Percentiles rank a stretch among this genome's conserved stretches.
Conservation (phyloP, 2,888 invertebrate species). For the Penaeus monodon region DNA sequence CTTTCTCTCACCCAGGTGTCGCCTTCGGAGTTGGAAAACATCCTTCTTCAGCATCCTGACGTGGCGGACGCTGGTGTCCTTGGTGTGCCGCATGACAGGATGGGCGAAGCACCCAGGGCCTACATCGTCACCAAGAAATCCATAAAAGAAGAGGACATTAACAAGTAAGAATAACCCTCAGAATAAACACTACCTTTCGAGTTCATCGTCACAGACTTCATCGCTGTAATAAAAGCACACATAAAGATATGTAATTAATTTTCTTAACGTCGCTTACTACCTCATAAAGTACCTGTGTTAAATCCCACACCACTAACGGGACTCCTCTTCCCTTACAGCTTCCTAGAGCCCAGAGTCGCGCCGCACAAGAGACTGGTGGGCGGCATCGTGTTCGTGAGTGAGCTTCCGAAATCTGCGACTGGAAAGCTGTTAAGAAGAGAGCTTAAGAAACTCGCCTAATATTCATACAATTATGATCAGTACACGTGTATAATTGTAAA, state of each 20-base stretch:
- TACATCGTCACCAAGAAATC: slow-evolving; percentile 28
- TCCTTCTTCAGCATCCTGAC: slow-evolving; percentile 27
- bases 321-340: no score
- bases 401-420: slow-evolving; percentile 81
- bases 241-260: no score
- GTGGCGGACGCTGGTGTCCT: slow-evolving; percentile 45
- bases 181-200: background rate
- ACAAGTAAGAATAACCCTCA: background rate
- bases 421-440: slow-evolving; percentile 83
- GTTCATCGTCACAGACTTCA: no score
- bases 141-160: no score
- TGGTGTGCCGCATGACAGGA: slow-evolving; percentile 35
- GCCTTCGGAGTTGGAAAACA: slow-evolving; percentile 49
- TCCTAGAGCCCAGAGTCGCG: background rate
- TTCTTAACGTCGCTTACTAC: no score
- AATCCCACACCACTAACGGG: no score
- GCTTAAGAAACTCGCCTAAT: slow-evolving; percentile 68
- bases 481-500: background rate
- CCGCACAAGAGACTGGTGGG: slow-evolving; percentile 83
- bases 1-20: slow-evolving; percentile 33
- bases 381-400: slow-evolving; percentile 76
- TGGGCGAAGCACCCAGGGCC: slow-evolving; percentile 51
- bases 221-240: no score
- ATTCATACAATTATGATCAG: background rate
- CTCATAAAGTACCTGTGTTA: no score